These are phyloP conservation scores for Rhagoletis zephyria DNA, from an alignment of 1,140 invertebrate genomes.

Conservation along the genomic window DNA sequence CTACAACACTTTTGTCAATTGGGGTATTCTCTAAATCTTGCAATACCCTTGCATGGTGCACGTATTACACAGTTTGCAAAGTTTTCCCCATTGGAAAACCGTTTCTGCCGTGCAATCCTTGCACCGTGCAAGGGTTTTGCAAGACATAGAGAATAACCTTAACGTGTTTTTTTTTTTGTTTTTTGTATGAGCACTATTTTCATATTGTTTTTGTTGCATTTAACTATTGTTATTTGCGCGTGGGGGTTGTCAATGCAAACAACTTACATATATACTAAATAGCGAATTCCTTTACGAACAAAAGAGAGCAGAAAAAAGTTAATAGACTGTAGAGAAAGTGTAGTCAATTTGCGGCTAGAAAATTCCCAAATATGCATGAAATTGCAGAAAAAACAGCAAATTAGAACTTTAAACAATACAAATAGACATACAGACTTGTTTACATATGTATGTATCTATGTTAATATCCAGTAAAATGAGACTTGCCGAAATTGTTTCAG, in stretches of 20 bases:
- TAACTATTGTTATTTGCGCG: neutral
- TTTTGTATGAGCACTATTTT: slow-evolving; percentile 9
- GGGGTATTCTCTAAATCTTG: neutral
- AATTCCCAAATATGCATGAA: too few species aligned
- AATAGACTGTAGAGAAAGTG: neutral
- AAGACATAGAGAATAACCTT: too few species aligned
- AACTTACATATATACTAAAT: neutral
- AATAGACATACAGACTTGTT: too few species aligned
- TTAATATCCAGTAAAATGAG: too few species aligned
- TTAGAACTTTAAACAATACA: too few species aligned
- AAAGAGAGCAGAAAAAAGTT: neutral
- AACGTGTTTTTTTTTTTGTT: neutral
- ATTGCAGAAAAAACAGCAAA: too few species aligned
- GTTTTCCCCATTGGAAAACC: too few species aligned
- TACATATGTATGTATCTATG: too few species aligned
- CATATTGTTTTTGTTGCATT: slow-evolving; percentile 2
- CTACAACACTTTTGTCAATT: neutral
- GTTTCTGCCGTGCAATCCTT: too few species aligned
- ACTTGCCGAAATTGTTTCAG: too few species aligned
- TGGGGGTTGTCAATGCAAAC: slow-evolving; percentile 31
- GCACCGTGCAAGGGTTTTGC: too few species aligned
- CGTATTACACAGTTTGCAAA: too few species aligned
- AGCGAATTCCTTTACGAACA: neutral
- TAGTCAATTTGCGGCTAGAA: neutral
- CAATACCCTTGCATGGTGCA: neutral